Conservation (phyloP, 2,888 invertebrate genomes). For the Troides aeacus region DNA sequence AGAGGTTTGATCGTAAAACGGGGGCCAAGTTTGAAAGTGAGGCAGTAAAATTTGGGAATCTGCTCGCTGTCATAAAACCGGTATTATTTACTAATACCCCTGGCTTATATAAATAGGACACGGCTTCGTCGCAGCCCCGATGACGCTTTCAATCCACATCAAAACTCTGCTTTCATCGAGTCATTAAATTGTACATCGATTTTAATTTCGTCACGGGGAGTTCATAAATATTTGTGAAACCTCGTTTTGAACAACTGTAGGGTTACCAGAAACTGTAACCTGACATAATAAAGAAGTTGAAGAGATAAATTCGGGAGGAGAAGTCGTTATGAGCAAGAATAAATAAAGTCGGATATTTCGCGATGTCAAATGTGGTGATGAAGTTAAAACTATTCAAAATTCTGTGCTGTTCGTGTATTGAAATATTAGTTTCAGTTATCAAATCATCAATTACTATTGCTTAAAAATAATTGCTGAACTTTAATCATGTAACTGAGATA, state of each 20-base stretch:
- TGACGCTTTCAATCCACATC: constrained; percentile 12
- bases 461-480: neutral
- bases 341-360: too few relatives aligned
- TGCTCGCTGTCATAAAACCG: constrained; percentile 42
- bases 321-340: too few relatives aligned
- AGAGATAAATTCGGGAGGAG: too few relatives aligned
- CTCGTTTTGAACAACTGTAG: too few relatives aligned
- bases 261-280: too few relatives aligned
- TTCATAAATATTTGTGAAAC: neutral
- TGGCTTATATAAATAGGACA: constrained; percentile 37
- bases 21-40: constrained; percentile 37
- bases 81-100: constrained; percentile 40
- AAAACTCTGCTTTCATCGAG: neutral
- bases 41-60: constrained; percentile 41
- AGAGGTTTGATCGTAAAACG: constrained; percentile 37
- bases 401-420: neutral
- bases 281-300: too few relatives aligned
- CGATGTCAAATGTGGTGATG: too few relatives aligned
- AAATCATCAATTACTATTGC: neutral
- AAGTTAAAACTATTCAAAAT: too few relatives aligned
- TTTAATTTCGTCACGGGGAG: too few relatives aligned
- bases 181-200: neutral
- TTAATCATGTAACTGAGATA: neutral
- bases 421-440: neutral
- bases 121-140: constrained; percentile 23